Evolutionary conservation across 2,113 vertebrate species (phyloP).

Genomic region (Percopsis transmontana): DNA sequence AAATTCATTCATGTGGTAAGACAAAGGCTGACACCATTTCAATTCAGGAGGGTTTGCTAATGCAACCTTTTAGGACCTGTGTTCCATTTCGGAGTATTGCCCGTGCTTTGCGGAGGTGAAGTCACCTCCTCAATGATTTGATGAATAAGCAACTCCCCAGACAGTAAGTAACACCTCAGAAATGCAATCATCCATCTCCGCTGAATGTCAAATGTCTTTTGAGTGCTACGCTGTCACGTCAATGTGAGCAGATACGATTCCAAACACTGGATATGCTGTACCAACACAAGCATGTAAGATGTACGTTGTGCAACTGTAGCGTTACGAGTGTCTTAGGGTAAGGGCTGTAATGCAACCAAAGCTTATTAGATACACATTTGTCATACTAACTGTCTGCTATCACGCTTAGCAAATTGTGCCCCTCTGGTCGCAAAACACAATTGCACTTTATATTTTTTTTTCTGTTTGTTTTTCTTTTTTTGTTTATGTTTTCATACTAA

Average conservation of each 20-base stretch:
- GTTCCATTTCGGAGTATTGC: constrained; percentile 51
- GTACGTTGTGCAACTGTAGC: too few relatives aligned
- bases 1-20: constrained; percentile 65
- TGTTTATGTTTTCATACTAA: too few relatives aligned
- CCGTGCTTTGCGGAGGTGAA: constrained; percentile 46
- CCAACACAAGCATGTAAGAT: not conserved
- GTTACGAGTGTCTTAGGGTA: too few relatives aligned
- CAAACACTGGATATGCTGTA: constrained; percentile 14
- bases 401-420: too few relatives aligned
- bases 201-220: constrained; percentile 42
- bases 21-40: constrained; percentile 69
- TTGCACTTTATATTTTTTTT: too few relatives aligned
- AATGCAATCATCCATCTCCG: constrained; percentile 63
- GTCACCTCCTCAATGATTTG: constrained; percentile 34
- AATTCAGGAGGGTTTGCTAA: constrained; percentile 44
- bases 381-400: too few relatives aligned
- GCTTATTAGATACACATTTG: too few relatives aligned
- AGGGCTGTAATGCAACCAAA: too few relatives aligned
- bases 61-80: constrained; percentile 55
- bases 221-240: constrained; percentile 35
- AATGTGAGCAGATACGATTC: not conserved
- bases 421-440: too few relatives aligned
- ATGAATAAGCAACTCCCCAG: constrained; percentile 53
- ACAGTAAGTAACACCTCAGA: constrained; percentile 56
- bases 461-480: too few relatives aligned